These are phyloP conservation scores for Helostoma temminkii DNA, from an alignment of 2,797 vertebrate species.

Conservation along the genomic window DNA sequence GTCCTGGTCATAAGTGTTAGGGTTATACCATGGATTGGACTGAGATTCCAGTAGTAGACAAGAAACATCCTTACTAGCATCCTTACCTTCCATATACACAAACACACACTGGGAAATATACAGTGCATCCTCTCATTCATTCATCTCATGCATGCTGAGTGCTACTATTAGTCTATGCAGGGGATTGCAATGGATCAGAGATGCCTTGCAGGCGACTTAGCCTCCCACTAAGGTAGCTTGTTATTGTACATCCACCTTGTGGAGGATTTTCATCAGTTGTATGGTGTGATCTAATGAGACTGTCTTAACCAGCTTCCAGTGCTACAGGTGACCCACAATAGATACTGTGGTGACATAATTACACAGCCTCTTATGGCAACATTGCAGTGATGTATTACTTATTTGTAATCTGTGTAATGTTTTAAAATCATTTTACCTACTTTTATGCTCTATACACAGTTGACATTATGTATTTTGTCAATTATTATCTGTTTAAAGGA, in stretches of 20 bases:
- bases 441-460: background rate
- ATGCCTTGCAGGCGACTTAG: conserved; percentile 59
- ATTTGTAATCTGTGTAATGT: background rate
- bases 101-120: conserved; percentile 24
- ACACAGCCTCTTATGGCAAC: background rate
- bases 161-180: conserved; percentile 63
- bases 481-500: background rate
- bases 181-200: conserved; percentile 73
- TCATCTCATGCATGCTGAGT: conserved; percentile 60
- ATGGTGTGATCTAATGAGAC: conserved; percentile 54
- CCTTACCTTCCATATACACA: background rate
- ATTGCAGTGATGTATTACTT: background rate
- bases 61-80: conserved; percentile 23
- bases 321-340: conserved; percentile 34
- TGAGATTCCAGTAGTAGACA: conserved; percentile 5
- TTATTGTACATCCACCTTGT: conserved; percentile 51
- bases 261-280: conserved; percentile 50
- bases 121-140: conserved; percentile 41
- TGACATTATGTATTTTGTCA: no score
- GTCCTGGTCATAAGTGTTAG: background rate
- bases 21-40: conserved; percentile 5
- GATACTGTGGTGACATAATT: conserved; percentile 31
- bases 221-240: conserved; percentile 63
- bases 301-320: conserved; percentile 37
- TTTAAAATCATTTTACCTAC: background rate